A percentile compares a stretch with the other conserved stretches of the same genome.
Conservation (phyloP, 2,797 vertebrate genomes). For the Anguilla anguilla region DNA sequence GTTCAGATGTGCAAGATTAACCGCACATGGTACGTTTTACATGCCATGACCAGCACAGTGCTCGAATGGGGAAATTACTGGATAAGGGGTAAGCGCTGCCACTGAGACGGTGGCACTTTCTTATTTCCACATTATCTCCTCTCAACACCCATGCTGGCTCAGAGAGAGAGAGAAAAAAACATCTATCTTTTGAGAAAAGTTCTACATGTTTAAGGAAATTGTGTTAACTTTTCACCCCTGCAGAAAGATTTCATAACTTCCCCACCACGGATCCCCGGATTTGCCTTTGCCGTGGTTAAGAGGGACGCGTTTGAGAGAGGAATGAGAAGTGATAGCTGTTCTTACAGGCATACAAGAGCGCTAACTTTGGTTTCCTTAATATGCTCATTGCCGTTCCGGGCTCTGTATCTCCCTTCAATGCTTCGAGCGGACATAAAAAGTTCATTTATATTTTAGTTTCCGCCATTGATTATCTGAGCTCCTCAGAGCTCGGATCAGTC, state of each 20-base stretch:
- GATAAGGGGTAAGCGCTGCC: neutral
- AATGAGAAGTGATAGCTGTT: neutral
- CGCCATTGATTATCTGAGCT: neutral
- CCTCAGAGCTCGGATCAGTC: neutral
- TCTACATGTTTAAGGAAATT: neutral
- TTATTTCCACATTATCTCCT: conserved; percentile 8
- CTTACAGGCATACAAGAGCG: neutral
- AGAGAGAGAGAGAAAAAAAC: neutral
- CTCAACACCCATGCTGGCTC: neutral
- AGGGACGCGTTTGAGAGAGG: neutral
- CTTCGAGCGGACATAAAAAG: neutral
- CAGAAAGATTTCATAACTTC: neutral
- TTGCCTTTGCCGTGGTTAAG: neutral
- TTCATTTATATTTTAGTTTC: neutral
- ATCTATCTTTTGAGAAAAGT: conserved; percentile 11
- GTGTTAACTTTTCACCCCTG: conserved; percentile 6
- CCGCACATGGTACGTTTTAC: neutral
- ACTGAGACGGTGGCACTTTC: neutral
- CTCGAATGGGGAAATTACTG: neutral
- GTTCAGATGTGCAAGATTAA: neutral
- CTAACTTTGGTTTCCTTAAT: neutral
- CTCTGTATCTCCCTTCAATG: neutral
- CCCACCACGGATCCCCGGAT: neutral
- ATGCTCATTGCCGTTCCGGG: neutral
- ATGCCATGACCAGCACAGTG: neutral